Conservation (phyloP, 2,797 vertebrate species). For the Eupleurogrammus muticus region DNA sequence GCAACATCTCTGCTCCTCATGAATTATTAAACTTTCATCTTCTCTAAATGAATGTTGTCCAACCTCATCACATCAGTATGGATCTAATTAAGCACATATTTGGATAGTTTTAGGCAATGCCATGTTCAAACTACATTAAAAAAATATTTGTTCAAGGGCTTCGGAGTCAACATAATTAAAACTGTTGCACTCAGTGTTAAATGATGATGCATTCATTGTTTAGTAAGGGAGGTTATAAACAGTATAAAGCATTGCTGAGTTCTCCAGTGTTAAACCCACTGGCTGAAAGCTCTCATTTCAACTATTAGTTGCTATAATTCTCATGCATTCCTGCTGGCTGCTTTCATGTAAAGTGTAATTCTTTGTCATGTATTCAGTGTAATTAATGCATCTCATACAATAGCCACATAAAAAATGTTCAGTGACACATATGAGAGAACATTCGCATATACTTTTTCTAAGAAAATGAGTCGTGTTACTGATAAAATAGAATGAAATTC, state of each 20-base stretch:
- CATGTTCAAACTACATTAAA: constrained; percentile 17
- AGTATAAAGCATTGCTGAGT: background rate
- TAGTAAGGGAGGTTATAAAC: constrained; percentile 11
- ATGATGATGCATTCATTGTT: constrained; percentile 1
- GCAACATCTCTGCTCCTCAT: too few relatives aligned
- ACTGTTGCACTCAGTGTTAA: background rate
- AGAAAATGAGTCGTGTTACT: too few relatives aligned
- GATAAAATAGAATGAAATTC: too few relatives aligned
- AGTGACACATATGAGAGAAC: too few relatives aligned
- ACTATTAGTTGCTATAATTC: background rate
- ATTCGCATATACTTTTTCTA: too few relatives aligned
- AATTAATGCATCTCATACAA: too few relatives aligned
- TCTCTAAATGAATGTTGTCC: constrained; percentile 13
- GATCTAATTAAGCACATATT: constrained; percentile 27
- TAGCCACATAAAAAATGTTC: too few relatives aligned
- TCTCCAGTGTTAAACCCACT: background rate
- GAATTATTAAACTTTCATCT: constrained; percentile 48
- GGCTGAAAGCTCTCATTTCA: background rate
- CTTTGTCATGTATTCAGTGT: too few relatives aligned
- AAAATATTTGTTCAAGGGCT: constrained; percentile 15
- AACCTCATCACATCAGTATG: constrained; percentile 20
- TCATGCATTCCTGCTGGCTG: background rate
- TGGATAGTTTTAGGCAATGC: constrained; percentile 8
- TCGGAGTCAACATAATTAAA: constrained; percentile 36
- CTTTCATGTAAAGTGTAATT: background rate